Evolutionary conservation across 2,113 vertebrate genomes (phyloP), one percentile per base, ranked within the genome.

Genomic region (Lipotes vexillifer): DNA sequence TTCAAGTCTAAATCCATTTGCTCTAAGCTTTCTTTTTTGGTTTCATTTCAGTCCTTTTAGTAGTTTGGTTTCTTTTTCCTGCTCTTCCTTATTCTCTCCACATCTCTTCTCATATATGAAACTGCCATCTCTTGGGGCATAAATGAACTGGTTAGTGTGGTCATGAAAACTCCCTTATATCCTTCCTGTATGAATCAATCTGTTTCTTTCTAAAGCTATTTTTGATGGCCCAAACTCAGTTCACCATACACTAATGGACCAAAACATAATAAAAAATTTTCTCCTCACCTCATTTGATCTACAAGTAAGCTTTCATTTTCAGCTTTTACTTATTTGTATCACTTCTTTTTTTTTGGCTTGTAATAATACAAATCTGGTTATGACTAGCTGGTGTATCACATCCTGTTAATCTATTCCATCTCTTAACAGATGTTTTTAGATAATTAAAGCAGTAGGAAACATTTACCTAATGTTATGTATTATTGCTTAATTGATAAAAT

Each of bases 401-500:
- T 93, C 65, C 59, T 84, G 44, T 80, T 77, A 97, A 93, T 69
- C 21, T 27, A 87, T 69, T 59, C 38, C 29, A 55, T 72, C 72
- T 96, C 12, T 96, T 92, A 71, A 29, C 88, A 75, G 93, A 77
- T 97, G 31, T 96, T 96, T 98, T 94, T 88, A 97, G 80, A 97
- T 94, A 98, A 98, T 98, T 97, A 97, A 98, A 97, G 93, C 63
- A 77, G 93, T 71, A 97, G 71, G 87, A 96, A 72, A 65, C 38
- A 97, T 96, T 98, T 97, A 93, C 90, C 71, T 92, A 93, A 20
- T 72, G 92, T 94, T 96, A 96, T 89, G 23, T 85, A 84, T 97
- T 97, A 94, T 90, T 97, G 86, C 84, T 97, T 97, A 98, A 98
- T 97, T 98, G 98, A 98, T 97, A 97, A 84, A 93, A 96, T 97